Evolutionary conservation across 2,888 invertebrate species (phyloP).

Genomic region (Meganola albula): DNA sequence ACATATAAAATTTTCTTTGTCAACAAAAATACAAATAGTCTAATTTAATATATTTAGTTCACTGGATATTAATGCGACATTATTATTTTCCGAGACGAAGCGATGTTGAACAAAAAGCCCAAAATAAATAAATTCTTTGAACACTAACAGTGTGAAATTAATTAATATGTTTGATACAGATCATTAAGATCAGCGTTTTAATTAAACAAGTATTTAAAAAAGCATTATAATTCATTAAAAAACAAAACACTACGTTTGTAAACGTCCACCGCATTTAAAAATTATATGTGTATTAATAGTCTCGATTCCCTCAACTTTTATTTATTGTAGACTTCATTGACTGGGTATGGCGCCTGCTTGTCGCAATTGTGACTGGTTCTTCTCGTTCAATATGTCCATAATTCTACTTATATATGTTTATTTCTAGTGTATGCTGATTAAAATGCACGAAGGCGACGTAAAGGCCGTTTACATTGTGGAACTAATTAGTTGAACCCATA

Average conservation of each 20-base stretch:
- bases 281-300: slow-evolving; percentile 47
- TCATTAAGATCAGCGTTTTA: slow-evolving; percentile 30
- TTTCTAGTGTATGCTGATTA: slow-evolving; percentile 64
- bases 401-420: slow-evolving; percentile 60
- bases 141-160: slow-evolving; percentile 23
- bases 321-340: slow-evolving; percentile 69
- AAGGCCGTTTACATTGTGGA: slow-evolving; percentile 66
- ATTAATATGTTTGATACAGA: slow-evolving; percentile 23
- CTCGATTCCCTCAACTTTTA: slow-evolving; percentile 60
- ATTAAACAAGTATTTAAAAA: slow-evolving; percentile 29
- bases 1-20: too few species aligned
- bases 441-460: slow-evolving; percentile 61
- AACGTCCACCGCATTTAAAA: slow-evolving; percentile 34
- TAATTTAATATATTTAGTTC: too few species aligned
- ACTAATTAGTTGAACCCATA: slow-evolving; percentile 62
- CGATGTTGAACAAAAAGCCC: too few species aligned
- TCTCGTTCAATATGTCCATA: slow-evolving; percentile 67
- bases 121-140: slow-evolving; percentile 23
- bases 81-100: too few species aligned
- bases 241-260: slow-evolving; percentile 32
- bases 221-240: slow-evolving; percentile 33
- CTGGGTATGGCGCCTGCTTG: slow-evolving; percentile 64
- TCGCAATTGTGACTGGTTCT: slow-evolving; percentile 73
- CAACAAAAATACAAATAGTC: too few species aligned
- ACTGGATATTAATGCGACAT: too few species aligned